phyloP scores from a whole-genome alignment of 2,797 vertebrate species.

The Rhadinocentrus ornatus region DNA sequence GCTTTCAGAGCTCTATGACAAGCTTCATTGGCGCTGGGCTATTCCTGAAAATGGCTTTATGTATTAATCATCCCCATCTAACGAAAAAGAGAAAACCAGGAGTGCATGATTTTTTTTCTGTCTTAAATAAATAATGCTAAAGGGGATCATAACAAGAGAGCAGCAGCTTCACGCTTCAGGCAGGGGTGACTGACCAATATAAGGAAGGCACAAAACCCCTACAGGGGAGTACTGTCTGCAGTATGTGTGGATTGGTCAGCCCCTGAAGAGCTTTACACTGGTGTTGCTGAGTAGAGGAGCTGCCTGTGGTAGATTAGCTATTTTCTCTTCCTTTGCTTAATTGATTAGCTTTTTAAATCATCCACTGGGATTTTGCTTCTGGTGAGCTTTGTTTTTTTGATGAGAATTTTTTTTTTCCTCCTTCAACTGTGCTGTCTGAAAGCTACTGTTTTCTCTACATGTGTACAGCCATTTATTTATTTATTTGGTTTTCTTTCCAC shows the following conservation, averaged over 20 bases:
- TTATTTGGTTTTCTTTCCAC: neutral
- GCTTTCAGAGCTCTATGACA: constrained; percentile 49
- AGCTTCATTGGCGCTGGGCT: constrained; percentile 47
- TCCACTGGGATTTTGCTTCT: constrained; percentile 61
- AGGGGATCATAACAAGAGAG: constrained; percentile 20
- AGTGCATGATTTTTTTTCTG: constrained; percentile 4
- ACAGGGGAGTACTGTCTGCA: constrained; percentile 52
- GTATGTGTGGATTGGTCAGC: constrained; percentile 58
- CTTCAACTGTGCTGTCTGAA: constrained; percentile 12
- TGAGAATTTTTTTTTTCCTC: constrained; percentile 20
- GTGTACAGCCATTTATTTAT: neutral
- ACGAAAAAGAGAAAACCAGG: constrained; percentile 44
- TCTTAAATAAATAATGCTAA: constrained; percentile 11
- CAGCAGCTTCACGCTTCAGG: constrained; percentile 28
- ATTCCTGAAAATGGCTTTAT: constrained; percentile 66
- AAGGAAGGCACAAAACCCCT: constrained; percentile 40
- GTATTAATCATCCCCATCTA: constrained; percentile 59
- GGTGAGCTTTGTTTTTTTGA: constrained; percentile 44
- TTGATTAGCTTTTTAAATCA: constrained; percentile 71
- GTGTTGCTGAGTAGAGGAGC: constrained; percentile 58
- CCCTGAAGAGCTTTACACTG: constrained; percentile 47
- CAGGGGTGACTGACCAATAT: constrained; percentile 50
- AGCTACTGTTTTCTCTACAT: constrained; percentile 23
- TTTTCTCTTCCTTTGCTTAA: constrained; percentile 64
- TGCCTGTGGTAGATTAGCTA: constrained; percentile 47